Base-by-base conservation (phyloP, 2,113 vertebrate species). In the Vidua chalybeata region DNA sequence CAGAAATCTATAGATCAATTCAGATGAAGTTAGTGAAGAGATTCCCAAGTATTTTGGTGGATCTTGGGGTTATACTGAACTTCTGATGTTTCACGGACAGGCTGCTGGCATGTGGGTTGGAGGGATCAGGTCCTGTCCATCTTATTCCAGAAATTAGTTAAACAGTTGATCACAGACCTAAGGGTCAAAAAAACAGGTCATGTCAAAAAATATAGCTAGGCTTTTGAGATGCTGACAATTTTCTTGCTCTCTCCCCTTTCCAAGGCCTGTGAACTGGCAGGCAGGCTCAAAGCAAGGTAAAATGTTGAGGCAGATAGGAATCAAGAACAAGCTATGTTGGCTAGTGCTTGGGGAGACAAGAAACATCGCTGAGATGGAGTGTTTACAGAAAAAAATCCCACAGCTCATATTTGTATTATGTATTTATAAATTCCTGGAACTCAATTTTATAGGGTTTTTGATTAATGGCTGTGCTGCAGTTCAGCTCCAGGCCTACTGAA, bases 351-450 rank as follows among this genome's bases (percentile, higher is more conserved):
- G 78, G 75, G 52, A 95, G 45, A 48, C 72, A 88, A 71, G 76
- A 93, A 93, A 37, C 52, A 89, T 90, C 3, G 5, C 64, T 48
- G 85, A 87, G 88, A 87, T 64, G 59, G 52, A 95, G 78, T 93
- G 94, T 96, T 96, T 96, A 96, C 84, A 97, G 87, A 87, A 92
- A 91, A 63, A 90, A 75, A 75, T 93, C 91, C 66, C 64, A 91
- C 61, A 69, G 81, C 56, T 96, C 76, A 52, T 93, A 92, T 93
- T 97, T 95, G 95, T 83, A 88, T 94, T 95, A 80, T 83, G 76
- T 74, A 95, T 96, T 97, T 96, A 83, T 84, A 91, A 86, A 95
- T 93, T 92, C 95, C 94, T 96, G 95, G 90, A 95, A 94, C 93
- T 94, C 93, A 85, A 66, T 95, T 97, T 97, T 96, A 96, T 92